Evolutionary conservation across 2,888 invertebrate genomes (phyloP).

Genomic region (Crematogaster levior): DNA sequence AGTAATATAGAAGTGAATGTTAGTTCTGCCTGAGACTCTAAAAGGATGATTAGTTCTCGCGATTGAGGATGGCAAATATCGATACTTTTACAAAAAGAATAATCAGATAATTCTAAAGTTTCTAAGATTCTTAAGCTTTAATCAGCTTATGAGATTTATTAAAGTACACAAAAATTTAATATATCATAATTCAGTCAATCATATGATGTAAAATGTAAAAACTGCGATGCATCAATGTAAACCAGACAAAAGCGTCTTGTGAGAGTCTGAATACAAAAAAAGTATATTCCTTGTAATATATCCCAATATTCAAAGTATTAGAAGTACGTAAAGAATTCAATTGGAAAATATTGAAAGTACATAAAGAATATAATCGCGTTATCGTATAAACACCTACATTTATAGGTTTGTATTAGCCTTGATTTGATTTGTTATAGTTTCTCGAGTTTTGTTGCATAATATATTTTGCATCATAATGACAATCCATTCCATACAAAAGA

Average conservation of each 20-base stretch:
- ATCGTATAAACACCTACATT: background rate
- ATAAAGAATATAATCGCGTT: background rate
- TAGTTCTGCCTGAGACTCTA: background rate
- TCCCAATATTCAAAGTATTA: too few relatives aligned
- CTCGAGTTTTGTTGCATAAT: too few relatives aligned
- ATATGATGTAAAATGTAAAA: background rate
- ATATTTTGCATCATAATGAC: background rate
- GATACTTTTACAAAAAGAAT: slow-evolving; percentile 3
- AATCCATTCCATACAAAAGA: background rate
- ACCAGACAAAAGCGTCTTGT: too few relatives aligned
- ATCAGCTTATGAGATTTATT: slow-evolving; percentile 1
- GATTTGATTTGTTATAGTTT: slow-evolving; percentile 20
- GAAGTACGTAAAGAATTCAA: too few relatives aligned
- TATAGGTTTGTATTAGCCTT: background rate
- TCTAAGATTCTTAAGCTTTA: background rate
- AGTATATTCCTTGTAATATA: background rate
- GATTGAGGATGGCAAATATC: background rate
- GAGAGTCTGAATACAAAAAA: background rate
- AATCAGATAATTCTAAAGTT: background rate
- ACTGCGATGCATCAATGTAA: background rate
- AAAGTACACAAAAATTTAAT: background rate
- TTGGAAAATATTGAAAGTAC: background rate
- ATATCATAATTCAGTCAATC: background rate
- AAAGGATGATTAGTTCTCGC: slow-evolving; percentile 17
- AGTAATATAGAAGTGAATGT: slow-evolving; percentile 19